These are phyloP conservation scores for Argyresthia albistria DNA, from an alignment of 2,888 invertebrate species.

Conservation along the genomic window DNA sequence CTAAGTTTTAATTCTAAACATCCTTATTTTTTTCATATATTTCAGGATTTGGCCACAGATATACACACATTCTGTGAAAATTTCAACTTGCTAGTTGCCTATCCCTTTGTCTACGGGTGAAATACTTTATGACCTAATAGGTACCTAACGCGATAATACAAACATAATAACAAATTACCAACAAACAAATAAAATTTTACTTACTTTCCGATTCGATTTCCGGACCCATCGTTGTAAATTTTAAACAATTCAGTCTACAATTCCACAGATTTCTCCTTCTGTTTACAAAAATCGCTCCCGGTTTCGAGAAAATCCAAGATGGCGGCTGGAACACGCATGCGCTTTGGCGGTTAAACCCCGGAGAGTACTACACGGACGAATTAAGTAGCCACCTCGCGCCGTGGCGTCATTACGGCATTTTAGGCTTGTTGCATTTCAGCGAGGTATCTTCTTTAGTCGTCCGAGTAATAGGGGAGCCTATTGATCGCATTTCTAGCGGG, in stretches of 20 bases:
- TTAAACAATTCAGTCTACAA: not conserved
- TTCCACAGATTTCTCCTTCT: not conserved
- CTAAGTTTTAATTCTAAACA: no score
- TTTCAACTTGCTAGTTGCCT: no score
- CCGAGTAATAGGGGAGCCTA: no score
- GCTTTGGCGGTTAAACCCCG: slow-evolving; percentile 17
- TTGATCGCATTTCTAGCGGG: no score
- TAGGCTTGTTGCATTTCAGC: no score
- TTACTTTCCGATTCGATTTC: slow-evolving; percentile 48
- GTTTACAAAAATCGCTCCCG: not conserved
- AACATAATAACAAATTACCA: not conserved
- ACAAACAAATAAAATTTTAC: slow-evolving; percentile 9
- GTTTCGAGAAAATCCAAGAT: slow-evolving; percentile 21
- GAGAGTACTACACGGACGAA: slow-evolving; percentile 15
- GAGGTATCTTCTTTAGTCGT: no score
- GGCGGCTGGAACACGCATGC: slow-evolving; percentile 26
- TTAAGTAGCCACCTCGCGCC: no score
- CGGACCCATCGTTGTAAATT: slow-evolving; percentile 33
- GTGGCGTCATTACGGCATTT: no score
- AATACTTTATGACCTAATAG: not conserved
- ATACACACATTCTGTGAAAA: no score
- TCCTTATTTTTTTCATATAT: no score
- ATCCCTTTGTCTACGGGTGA: not conserved
- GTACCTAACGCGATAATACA: not conserved
- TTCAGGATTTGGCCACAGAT: no score